Percentiles rank a stretch among this genome's conserved stretches.
These are phyloP conservation scores for Thyatira batis DNA, from an alignment of 2,888 invertebrate species.

Conservation along the genomic window DNA sequence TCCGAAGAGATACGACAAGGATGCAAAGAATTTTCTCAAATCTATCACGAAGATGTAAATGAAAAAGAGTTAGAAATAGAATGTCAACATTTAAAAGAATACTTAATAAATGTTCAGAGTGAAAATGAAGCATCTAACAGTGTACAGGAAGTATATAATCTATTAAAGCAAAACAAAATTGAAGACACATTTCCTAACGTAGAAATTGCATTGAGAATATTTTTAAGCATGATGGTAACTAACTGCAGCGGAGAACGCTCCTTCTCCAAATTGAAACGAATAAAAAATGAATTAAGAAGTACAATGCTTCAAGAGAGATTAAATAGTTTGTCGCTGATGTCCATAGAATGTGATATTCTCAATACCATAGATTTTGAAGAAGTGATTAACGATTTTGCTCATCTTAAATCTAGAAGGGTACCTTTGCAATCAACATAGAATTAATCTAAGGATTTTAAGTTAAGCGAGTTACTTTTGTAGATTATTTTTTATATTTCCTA, in stretches of 20 bases:
- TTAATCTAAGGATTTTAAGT: too few relatives aligned
- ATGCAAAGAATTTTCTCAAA: too few relatives aligned
- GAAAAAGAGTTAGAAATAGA: too few relatives aligned
- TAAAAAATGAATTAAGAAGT: constrained; percentile 32
- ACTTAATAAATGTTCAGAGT: too few relatives aligned
- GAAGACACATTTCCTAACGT: constrained; percentile 30
- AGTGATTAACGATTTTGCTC: constrained; percentile 32
- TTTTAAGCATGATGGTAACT: constrained; percentile 28
- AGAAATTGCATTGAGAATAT: constrained; percentile 34
- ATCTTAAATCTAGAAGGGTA: constrained; percentile 15
- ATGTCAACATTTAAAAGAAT: too few relatives aligned
- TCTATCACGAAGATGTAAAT: too few relatives aligned
- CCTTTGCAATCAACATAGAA: constrained; percentile 7
- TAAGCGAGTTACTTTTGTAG: too few relatives aligned
- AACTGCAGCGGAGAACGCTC: constrained; percentile 33
- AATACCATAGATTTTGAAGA: constrained; percentile 31
- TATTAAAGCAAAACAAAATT: constrained; percentile 22
- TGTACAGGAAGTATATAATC: too few relatives aligned
- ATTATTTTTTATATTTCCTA: too few relatives aligned
- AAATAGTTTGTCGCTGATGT: constrained; percentile 25
- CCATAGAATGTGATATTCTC: constrained; percentile 25
- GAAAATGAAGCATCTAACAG: too few relatives aligned
- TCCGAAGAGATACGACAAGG: too few relatives aligned
- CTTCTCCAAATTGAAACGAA: constrained; percentile 18
- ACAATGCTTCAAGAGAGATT: constrained; percentile 31